These are phyloP conservation scores for Ochropleura plecta DNA, from an alignment of 2,888 invertebrate species.

Conservation along the genomic window DNA sequence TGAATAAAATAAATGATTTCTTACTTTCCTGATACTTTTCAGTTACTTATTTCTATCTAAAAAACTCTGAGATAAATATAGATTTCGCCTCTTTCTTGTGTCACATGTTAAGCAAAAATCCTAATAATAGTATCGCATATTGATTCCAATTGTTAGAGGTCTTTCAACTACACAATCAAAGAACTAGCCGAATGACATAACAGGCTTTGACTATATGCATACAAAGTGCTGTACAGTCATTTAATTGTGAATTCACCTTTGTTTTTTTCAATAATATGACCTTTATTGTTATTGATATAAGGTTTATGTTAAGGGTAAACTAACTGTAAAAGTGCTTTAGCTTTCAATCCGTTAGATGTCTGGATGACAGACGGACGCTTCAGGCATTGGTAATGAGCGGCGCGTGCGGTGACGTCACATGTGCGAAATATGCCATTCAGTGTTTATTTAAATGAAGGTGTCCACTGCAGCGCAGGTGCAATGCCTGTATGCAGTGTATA, in stretches of 20 bases:
- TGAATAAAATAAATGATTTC: not conserved
- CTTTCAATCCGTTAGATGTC: slow-evolving; percentile 44
- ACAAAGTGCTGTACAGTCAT: slow-evolving; percentile 14
- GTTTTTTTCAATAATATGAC: not conserved
- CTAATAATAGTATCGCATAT: slow-evolving; percentile 29
- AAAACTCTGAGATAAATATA: not conserved
- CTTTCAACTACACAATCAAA: slow-evolving; percentile 45
- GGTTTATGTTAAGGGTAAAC: not conserved
- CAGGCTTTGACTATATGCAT: slow-evolving; percentile 22
- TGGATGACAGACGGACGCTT: slow-evolving; percentile 49
- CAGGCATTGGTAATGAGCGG: slow-evolving; percentile 53
- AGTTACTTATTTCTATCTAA: not conserved
- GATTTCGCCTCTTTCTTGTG: not conserved
- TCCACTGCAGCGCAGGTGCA: slow-evolving; percentile 1
- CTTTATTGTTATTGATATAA: not conserved
- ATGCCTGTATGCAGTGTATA: not conserved
- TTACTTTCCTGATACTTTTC: not conserved
- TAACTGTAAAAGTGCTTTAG: slow-evolving; percentile 8
- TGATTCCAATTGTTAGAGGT: slow-evolving; percentile 41
- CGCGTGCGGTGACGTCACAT: slow-evolving; percentile 57
- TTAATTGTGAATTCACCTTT: not conserved
- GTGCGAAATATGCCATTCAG: slow-evolving; percentile 46
- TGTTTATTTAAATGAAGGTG: slow-evolving; percentile 33
- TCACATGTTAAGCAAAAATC: not conserved
- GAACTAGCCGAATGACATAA: slow-evolving; percentile 53